Conservation (phyloP, 2,797 vertebrate species). For the Dendrocincla tyrannina region DNA sequence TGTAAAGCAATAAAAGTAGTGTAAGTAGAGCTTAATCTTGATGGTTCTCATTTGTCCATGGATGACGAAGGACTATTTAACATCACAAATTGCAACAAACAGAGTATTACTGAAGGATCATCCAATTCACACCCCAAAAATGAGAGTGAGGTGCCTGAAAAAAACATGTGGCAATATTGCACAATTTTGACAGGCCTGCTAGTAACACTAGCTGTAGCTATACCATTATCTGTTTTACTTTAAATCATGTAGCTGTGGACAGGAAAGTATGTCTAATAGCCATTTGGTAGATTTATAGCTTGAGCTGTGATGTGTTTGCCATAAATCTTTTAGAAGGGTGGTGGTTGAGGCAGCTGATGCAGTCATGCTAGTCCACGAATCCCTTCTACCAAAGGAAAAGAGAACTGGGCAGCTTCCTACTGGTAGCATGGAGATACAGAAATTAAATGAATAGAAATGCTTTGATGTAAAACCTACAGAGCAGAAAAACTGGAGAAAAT, state of each 20-base stretch:
- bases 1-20: not conserved
- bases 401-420: not conserved
- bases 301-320: not conserved
- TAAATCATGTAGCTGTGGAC: slow-evolving; percentile 32
- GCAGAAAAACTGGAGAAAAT: not conserved
- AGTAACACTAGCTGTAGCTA: not conserved
- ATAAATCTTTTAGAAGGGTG: slow-evolving; percentile 52
- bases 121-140: not conserved
- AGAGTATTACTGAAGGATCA: not conserved
- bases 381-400: not conserved
- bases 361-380: not conserved
- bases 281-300: slow-evolving; percentile 54
- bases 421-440: not conserved
- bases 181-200: not conserved
- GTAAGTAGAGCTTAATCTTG: not conserved
- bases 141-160: not conserved
- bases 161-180: not conserved
- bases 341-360: slow-evolving; percentile 5
- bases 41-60: not conserved
- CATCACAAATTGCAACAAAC: not conserved
- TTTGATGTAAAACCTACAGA: not conserved
- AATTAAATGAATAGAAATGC: not conserved
- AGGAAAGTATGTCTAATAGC: slow-evolving; percentile 47
- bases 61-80: not conserved
- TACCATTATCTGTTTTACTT: slow-evolving; percentile 31